A percentile compares a stretch with the other conserved stretches of the same genome.
Conservation (phyloP, 2,113 vertebrate species). For the Xenus cinereus region DNA sequence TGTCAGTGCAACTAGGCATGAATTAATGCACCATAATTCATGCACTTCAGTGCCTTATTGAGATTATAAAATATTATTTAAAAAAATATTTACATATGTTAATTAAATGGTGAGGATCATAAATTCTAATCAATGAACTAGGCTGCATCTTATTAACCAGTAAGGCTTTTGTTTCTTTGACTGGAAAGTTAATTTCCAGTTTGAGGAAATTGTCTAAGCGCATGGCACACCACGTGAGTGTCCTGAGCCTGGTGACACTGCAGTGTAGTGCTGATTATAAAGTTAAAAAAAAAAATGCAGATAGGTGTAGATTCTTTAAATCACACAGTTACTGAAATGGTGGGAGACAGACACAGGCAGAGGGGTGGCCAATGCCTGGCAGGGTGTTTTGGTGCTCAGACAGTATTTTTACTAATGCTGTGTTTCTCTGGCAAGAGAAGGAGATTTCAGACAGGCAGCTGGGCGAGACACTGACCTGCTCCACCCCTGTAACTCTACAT, state of each 20-base stretch:
- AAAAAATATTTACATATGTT: slow-evolving; percentile 63
- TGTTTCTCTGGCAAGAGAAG: not conserved
- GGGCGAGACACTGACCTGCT: not conserved
- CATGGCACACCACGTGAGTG: not conserved
- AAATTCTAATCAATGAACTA: slow-evolving; percentile 33
- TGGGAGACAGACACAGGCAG: not conserved
- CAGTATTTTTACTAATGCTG: not conserved
- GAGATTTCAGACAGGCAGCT: not conserved
- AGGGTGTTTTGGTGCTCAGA: not conserved
- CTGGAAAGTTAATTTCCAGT: not conserved
- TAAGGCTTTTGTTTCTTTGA: not conserved
- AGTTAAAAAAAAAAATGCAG: not conserved
- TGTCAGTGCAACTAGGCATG: slow-evolving; percentile 45
- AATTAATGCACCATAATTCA: slow-evolving; percentile 49
- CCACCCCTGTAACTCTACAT: not conserved
- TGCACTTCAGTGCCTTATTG: slow-evolving; percentile 26
- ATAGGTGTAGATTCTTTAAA: not conserved
- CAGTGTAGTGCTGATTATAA: not conserved
- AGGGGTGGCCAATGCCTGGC: not conserved
- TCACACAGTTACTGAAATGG: not conserved
- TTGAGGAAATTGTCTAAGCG: not conserved
- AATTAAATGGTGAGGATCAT: slow-evolving; percentile 38
- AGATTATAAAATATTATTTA: slow-evolving; percentile 37
- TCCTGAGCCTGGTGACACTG: not conserved
- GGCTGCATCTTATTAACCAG: slow-evolving; percentile 4